Percentiles rank a stretch among this genome's conserved stretches.
Conservation (phyloP, 2,113 vertebrate genomes). For the Sapajus apella region DNA sequence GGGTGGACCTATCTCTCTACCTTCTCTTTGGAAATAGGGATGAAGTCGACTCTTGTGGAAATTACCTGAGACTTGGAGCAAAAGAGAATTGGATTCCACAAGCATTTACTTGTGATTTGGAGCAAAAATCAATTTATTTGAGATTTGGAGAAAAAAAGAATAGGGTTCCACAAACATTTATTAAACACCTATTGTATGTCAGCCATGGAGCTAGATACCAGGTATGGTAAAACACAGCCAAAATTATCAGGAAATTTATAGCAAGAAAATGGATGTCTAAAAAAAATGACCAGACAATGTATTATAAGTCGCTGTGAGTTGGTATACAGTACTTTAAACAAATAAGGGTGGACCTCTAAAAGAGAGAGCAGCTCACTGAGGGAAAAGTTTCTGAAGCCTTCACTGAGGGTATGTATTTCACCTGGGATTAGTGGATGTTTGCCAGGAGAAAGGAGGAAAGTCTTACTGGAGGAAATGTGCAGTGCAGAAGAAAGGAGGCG, state of each 20-base stretch:
- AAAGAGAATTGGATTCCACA: neutral
- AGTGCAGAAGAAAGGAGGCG: neutral
- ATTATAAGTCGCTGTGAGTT: neutral
- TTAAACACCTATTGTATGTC: neutral
- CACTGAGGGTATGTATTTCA: neutral
- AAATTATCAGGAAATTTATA: neutral
- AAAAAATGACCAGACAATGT: neutral
- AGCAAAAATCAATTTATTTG: neutral
- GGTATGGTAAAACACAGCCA: neutral
- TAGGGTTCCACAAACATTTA: neutral
- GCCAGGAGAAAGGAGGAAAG: neutral
- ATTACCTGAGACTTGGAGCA: constrained; percentile 13
- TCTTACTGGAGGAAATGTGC: too few species aligned
- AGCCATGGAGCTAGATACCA: neutral
- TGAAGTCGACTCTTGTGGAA: neutral
- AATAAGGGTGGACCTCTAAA: neutral
- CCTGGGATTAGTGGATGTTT: neutral
- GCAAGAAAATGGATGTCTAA: neutral
- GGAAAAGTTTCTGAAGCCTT: neutral
- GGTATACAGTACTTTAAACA: neutral
- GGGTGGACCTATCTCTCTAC: neutral
- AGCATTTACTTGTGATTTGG: neutral
- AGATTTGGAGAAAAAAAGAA: neutral
- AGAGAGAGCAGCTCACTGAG: neutral
- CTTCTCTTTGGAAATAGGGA: neutral